These are phyloP conservation scores for Ataeniobius toweri DNA, from an alignment of 2,797 vertebrate genomes.

Conservation along the genomic window DNA sequence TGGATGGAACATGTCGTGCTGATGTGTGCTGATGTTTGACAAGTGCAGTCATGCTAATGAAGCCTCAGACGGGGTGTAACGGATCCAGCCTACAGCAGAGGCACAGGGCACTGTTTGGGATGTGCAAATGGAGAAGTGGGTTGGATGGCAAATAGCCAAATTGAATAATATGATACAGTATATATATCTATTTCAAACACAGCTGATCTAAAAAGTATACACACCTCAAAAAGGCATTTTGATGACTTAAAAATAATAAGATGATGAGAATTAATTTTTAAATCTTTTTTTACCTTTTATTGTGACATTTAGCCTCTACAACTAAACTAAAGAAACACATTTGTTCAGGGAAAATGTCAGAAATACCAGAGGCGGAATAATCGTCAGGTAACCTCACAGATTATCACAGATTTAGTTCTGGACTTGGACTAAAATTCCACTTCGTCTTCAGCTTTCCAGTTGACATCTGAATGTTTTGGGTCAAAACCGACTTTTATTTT, in stretches of 20 bases:
- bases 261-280: too few relatives aligned
- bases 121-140: conserved; percentile 39
- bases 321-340: neutral
- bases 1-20: conserved; percentile 50
- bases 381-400: neutral
- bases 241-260: neutral
- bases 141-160: conserved; percentile 23
- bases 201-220: neutral
- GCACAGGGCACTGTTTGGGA: conserved; percentile 31
- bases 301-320: neutral
- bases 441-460: neutral
- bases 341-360: neutral
- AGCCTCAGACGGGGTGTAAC: conserved; percentile 52
- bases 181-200: neutral
- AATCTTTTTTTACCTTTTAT: too few relatives aligned
- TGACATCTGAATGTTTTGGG: neutral
- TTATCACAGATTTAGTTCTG: neutral
- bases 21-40: conserved; percentile 65
- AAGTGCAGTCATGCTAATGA: conserved; percentile 53
- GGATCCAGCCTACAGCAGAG: conserved; percentile 42
- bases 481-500: neutral
- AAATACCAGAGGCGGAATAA: neutral
- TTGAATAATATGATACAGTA: neutral
- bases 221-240: neutral
- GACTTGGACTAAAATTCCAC: neutral